Base-by-base conservation (phyloP, 2,888 invertebrate species). In the Oasisia sp. region DNA sequence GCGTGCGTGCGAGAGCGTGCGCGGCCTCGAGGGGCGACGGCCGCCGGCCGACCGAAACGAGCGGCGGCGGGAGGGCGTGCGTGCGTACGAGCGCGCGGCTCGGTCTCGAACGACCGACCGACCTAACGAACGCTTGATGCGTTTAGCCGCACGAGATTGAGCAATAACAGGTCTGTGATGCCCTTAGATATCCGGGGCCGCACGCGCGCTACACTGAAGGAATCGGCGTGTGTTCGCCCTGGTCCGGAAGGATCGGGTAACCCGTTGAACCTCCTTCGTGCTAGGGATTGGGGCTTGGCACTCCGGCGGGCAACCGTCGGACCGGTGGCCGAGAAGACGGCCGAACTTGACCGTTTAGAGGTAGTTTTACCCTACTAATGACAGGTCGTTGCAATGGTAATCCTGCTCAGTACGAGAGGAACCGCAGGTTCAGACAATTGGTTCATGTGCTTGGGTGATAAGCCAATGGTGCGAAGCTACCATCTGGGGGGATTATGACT, bases 81-180 rank as follows among this genome's bases (percentile, higher is more conserved):
- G 50, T 50, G 50, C 50, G 50, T 38, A 38, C 38, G 38, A 38
- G 38, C 38, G 38, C 38, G 38, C 38, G 38, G 1, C 38, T 4
- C 38, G 38, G 4, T 2, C 38, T 2, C 38, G 38, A 38, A 38
- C 38, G 38, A 38, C 38, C 38, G 38, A 38, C 38, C 38, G 38
- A 38, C 1, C 38, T 1, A 38, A 38, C 38, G 38, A 38, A 38
- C 38, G 38, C 38, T 38, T 38, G 1, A 4, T 38, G 97, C 97
- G 96, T 97, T 96, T 96, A 97, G 97, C 97, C 97, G 97, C 97
- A 97, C 96, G 97, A 97, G 96, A 97, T 95, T 95, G 97, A 97
- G 97, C 97, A 97, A 97, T 97, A 97, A 97, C 97, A 97, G 97
- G 97, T 97, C 97, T 97, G 97, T 97, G 97, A 97, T 97, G 97